Evolutionary conservation across 2,113 vertebrate genomes (phyloP), one percentile per base, ranked within the genome.

Genomic region (Oenanthe oenanthe): DNA sequence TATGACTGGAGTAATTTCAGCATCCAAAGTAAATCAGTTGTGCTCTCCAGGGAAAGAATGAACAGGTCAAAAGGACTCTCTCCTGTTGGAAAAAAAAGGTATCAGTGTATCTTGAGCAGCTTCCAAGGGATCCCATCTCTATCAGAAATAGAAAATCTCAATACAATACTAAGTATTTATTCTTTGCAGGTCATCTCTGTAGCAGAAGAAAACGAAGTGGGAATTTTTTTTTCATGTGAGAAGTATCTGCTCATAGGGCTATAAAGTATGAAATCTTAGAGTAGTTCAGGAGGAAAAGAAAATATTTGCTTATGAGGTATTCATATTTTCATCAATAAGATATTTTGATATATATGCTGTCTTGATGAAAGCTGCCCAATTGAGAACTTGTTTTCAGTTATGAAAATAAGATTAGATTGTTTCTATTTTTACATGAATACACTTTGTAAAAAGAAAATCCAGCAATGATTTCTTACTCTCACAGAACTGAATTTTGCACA

Each of bases 351-450:
- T 61, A 32, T 88, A 17, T 83, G 53, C 61, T 93, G 89, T 26
- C 63, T 81, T 1, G 0, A 21, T 93, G 86, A 91, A 93, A 89
- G 77, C 45, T 45, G 38, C 50, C 95, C 70, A 93, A 3, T 26
- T 68, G 78, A 95, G 89, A 94, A 86, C 45, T 91, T 85, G 61
- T 74, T 86, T 88, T 87, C 71, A 90, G 57, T 56, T 58, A 66
- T 70, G 54, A 77, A 94, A 96, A 96, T 91, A 87, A 96, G 95
- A 95, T 96, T 66, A 72, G 62, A 87, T 90, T 61, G 40, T 85
- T 92, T 93, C 71, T 93, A 48, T 50, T 88, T 91, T 94, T 65
- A 82, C 17, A 10, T 54, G 32, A 48, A 71, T 66, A 24, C 12
- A 82, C 8, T 36, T 80, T 72, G 29, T 89, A 67, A 74, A 96